Conservation (phyloP, 1,140 invertebrate genomes). For the Drosophila sechellia region DNA sequence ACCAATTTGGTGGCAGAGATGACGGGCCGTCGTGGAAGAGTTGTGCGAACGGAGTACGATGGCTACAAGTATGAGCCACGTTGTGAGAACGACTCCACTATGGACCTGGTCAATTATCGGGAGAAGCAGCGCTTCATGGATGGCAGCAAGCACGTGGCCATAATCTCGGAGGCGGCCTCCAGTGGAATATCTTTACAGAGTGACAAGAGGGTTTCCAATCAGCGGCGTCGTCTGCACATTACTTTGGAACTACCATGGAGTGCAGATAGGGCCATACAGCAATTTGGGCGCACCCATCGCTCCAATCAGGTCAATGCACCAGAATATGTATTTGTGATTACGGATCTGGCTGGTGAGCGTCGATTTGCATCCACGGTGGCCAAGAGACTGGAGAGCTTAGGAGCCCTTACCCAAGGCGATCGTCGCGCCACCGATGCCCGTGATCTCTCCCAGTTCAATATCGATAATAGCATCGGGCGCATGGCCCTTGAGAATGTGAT, state of each 20-base stretch:
- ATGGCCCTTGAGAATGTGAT: constrained; percentile 97
- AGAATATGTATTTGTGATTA: constrained; percentile 99
- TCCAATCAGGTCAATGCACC: constrained; percentile 97
- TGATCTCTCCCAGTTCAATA: constrained; percentile 98
- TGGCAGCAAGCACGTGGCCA: constrained; percentile 98
- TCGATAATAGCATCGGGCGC: constrained; percentile 98
- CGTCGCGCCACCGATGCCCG: constrained; percentile 97
- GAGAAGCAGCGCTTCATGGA: constrained; percentile 97
- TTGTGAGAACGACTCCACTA: constrained; percentile 95
- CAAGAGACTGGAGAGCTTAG: constrained; percentile 96
- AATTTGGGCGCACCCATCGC: constrained; percentile 94
- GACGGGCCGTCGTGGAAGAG: constrained; percentile 97
- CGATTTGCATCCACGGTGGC: constrained; percentile 97
- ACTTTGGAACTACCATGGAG: constrained; percentile 99
- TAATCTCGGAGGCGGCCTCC: constrained; percentile 99
- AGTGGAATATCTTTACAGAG: constrained; percentile 98
- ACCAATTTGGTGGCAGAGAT: constrained; percentile 99
- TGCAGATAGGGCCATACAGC: constrained; percentile 99
- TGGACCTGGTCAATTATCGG: constrained; percentile 97
- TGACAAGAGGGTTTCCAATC: constrained; percentile 94
- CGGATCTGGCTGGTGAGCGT: constrained; percentile 98
- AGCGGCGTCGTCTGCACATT: constrained; percentile 96
- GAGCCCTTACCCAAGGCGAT: constrained; percentile 99
- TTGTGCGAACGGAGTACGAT: constrained; percentile 94
- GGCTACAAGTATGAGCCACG: constrained; percentile 96